Percentiles rank a stretch among this genome's conserved stretches.
Evolutionary conservation across 2,888 invertebrate species (phyloP).

Genomic region (Drosophila monieri): DNA sequence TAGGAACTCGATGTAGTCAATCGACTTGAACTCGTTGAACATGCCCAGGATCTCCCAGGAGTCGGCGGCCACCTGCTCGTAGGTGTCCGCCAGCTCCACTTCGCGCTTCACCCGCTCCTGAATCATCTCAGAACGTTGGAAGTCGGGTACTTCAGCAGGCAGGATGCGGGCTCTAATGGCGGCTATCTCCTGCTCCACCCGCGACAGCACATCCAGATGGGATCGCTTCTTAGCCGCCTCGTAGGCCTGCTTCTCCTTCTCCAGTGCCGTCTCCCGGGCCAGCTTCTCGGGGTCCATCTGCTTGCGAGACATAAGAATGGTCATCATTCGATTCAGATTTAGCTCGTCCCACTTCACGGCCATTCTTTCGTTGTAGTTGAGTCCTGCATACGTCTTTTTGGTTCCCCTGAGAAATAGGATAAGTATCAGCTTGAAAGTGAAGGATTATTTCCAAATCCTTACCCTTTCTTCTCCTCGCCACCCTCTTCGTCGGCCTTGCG

Average conservation of each 20-base stretch:
- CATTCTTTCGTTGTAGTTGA: conserved; percentile 76
- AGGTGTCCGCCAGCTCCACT: conserved; percentile 59
- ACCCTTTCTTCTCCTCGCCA: conserved; percentile 28
- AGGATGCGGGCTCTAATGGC: conserved; percentile 82
- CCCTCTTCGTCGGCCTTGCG: conserved; percentile 64
- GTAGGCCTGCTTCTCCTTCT: conserved; percentile 87
- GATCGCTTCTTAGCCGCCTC: conserved; percentile 82
- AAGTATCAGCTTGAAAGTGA: too few species aligned
- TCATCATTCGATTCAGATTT: conserved; percentile 87
- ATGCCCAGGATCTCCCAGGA: conserved; percentile 56
- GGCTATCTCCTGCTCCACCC: conserved; percentile 78
- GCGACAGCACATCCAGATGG: conserved; percentile 62
- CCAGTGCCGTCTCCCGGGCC: conserved; percentile 87
- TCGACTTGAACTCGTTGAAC: conserved; percentile 63
- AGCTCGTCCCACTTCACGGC: conserved; percentile 86
- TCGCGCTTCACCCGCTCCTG: conserved; percentile 63
- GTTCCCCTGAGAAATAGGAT: background rate
- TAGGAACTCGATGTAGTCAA: conserved; percentile 81
- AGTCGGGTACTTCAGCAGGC: conserved; percentile 84
- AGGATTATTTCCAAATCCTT: conserved; percentile 9
- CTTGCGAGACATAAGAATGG: conserved; percentile 82
- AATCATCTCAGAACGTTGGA: conserved; percentile 80
- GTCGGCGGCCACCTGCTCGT: conserved; percentile 57
- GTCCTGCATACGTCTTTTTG: background rate
- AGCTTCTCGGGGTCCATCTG: conserved; percentile 82